Conservation (phyloP, 2,113 vertebrate species). For the Nothoprocta pentlandii region DNA sequence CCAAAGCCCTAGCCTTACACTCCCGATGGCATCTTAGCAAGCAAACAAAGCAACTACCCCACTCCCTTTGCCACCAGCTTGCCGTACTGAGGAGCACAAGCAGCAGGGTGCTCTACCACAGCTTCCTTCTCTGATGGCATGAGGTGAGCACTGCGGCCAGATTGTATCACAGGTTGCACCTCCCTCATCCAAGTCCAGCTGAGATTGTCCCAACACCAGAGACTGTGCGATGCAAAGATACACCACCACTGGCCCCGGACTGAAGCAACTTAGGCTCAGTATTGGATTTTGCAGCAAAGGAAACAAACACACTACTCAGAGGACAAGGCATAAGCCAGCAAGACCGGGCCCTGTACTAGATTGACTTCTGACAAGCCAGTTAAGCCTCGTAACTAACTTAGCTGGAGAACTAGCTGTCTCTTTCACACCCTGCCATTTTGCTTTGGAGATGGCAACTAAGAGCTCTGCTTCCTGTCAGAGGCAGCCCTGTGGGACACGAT, state of each 20-base stretch:
- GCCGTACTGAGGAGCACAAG: neutral
- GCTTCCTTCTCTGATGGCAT: neutral
- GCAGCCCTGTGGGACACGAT: neutral
- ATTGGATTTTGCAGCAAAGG: conserved; percentile 22
- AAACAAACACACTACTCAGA: conserved; percentile 22
- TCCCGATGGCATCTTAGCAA: too few relatives aligned
- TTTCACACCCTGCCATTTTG: neutral
- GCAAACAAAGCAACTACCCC: too few relatives aligned
- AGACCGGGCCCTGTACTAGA: neutral
- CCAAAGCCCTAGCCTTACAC: too few relatives aligned
- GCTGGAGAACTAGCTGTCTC: neutral
- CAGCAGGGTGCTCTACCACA: neutral
- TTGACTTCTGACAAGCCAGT: neutral
- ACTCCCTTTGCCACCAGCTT: too few relatives aligned
- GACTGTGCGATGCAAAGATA: neutral
- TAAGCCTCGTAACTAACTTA: neutral
- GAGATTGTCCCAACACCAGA: neutral
- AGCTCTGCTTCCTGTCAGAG: neutral
- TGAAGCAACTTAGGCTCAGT: conserved; percentile 25
- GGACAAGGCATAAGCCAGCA: neutral
- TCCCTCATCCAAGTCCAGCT: too few relatives aligned
- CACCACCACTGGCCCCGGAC: neutral
- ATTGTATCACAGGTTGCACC: neutral
- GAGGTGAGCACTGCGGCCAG: neutral
- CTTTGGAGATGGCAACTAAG: neutral